These are phyloP conservation scores for Ptilonorhynchus violaceus DNA, from an alignment of 2,113 vertebrate genomes.

Conservation along the genomic window DNA sequence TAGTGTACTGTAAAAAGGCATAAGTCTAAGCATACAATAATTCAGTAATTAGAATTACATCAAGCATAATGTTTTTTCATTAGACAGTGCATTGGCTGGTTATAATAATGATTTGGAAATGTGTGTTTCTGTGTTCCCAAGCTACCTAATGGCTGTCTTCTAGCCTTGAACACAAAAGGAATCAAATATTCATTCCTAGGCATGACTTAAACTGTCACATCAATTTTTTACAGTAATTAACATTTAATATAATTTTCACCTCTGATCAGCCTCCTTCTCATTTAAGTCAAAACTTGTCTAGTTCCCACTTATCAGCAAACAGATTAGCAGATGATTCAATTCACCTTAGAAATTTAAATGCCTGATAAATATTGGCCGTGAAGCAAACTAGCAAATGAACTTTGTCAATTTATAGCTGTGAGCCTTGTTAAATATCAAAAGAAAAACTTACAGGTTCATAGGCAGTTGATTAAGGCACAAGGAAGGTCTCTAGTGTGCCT, in stretches of 20 bases:
- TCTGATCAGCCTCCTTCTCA: neutral
- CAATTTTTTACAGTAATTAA: slow-evolving; percentile 12
- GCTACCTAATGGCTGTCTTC: neutral
- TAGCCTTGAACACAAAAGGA: neutral
- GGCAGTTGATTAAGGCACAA: neutral
- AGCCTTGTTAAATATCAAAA: neutral
- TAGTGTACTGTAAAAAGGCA: neutral
- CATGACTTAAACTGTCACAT: neutral
- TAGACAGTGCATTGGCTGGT: neutral
- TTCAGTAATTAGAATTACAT: slow-evolving; percentile 43
- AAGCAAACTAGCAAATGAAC: neutral
- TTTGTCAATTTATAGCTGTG: neutral
- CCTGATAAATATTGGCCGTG: neutral
- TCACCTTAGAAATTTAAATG: neutral
- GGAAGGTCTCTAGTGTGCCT: neutral
- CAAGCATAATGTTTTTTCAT: slow-evolving; percentile 25
- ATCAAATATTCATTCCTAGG: neutral
- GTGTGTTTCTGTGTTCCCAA: neutral
- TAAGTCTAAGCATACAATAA: neutral
- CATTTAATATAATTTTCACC: neutral
- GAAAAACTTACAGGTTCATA: neutral
- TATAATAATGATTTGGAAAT: neutral
- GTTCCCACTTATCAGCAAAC: neutral
- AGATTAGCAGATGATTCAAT: neutral
- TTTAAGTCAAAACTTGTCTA: neutral